Percentiles rank a stretch among this genome's conserved stretches.
Evolutionary conservation across 2,797 vertebrate genomes (phyloP).

Genomic region (Bufotes viridis): DNA sequence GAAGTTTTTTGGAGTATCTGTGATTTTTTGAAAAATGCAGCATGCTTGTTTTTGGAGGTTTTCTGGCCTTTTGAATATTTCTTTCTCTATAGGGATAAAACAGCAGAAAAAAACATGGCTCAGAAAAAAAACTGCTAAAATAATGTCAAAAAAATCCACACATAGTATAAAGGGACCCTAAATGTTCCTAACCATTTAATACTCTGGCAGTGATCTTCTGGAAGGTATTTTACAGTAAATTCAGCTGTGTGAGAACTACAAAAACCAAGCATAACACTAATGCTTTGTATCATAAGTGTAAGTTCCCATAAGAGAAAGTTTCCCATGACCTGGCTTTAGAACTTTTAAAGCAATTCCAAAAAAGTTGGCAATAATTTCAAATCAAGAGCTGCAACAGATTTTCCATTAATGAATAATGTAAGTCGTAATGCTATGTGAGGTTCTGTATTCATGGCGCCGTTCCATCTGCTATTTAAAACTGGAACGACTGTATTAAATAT

Average conservation of each 20-base stretch:
- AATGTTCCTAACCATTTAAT: background rate
- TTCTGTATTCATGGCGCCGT: slow-evolving; percentile 43
- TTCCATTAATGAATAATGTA: slow-evolving; percentile 59
- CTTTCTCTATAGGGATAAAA: too few relatives aligned
- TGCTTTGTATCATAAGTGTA: background rate
- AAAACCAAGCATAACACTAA: slow-evolving; percentile 9
- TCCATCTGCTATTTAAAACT: slow-evolving; percentile 57
- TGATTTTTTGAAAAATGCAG: too few relatives aligned
- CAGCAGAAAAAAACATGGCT: too few relatives aligned
- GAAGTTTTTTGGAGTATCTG: too few relatives aligned
- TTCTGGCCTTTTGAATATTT: too few relatives aligned
- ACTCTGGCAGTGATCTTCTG: background rate
- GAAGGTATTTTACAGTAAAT: background rate
- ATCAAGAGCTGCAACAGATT: slow-evolving; percentile 46
- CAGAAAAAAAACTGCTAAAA: too few relatives aligned
- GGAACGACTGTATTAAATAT: slow-evolving; percentile 47
- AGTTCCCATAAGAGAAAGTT: slow-evolving; percentile 28
- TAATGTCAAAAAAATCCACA: too few relatives aligned
- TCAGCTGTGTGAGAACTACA: slow-evolving; percentile 1
- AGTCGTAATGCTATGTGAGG: slow-evolving; percentile 25
- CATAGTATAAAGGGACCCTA: background rate
- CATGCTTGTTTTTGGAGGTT: too few relatives aligned
- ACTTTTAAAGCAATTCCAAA: slow-evolving; percentile 19
- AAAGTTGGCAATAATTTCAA: slow-evolving; percentile 36
- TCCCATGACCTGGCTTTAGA: slow-evolving; percentile 54